A percentile compares a stretch with the other conserved stretches of the same genome.
Evolutionary conservation across 2,888 invertebrate species (phyloP).

Genomic region (Gonocerus acuteangulatus): DNA sequence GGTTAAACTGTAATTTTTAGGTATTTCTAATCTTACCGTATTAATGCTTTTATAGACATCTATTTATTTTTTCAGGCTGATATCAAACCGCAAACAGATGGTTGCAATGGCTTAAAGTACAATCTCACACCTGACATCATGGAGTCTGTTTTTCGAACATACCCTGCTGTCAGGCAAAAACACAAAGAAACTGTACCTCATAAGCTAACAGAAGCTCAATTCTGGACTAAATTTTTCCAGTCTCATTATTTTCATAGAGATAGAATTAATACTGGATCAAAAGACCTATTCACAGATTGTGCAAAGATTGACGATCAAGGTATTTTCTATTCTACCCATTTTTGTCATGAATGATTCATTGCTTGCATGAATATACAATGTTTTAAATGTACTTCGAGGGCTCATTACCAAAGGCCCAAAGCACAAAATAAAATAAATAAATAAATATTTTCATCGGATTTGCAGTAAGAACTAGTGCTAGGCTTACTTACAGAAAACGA

Average conservation of each 20-base stretch:
- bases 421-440: too few species aligned
- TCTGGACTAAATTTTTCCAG: constrained; percentile 99
- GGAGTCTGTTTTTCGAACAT: constrained; percentile 97
- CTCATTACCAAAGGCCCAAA: too few species aligned
- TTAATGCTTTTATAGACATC: too few species aligned
- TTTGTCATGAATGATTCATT: neutral
- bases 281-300: constrained; percentile 96
- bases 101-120: constrained; percentile 92
- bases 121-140: constrained; percentile 95
- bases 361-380: neutral
- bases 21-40: too few species aligned
- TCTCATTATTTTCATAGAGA: constrained; percentile 98
- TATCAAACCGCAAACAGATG: constrained; percentile 94
- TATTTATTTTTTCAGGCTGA: constrained; percentile 81
- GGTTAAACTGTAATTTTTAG: too few species aligned
- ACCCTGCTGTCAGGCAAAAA: constrained; percentile 95
- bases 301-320: constrained; percentile 87
- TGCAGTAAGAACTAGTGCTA: too few species aligned
- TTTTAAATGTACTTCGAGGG: too few species aligned
- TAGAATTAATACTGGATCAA: constrained; percentile 77
- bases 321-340: constrained; percentile 36
- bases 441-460: too few species aligned
- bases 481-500: too few species aligned
- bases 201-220: constrained; percentile 90
- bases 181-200: constrained; percentile 92